phyloP scores from a whole-genome alignment of 2,888 invertebrate genomes.

The Hoplodrina blanda region DNA sequence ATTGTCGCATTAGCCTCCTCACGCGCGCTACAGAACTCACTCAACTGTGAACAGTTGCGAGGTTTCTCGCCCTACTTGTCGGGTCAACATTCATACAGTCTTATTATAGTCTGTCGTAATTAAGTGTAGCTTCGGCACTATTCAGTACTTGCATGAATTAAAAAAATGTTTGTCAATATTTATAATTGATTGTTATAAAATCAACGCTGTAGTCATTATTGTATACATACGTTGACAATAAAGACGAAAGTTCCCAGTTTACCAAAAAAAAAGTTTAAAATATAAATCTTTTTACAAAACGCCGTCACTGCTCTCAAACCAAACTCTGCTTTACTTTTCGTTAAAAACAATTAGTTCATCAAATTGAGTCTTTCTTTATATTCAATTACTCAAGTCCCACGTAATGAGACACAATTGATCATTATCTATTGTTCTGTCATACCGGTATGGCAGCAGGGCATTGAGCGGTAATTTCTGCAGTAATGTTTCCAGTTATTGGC shows the following conservation, averaged over 20 bases:
- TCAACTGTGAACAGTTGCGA: not conserved
- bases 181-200: no score
- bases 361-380: constrained; percentile 6
- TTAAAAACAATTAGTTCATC: constrained; percentile 16
- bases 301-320: not conserved
- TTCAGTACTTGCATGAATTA: not conserved
- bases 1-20: not conserved
- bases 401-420: no score
- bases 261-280: no score
- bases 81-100: constrained; percentile 9
- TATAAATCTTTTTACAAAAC: no score
- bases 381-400: no score
- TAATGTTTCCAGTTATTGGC: not conserved
- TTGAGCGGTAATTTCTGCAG: no score
- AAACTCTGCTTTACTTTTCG: constrained; percentile 2
- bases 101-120: constrained; percentile 1
- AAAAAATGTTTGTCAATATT: not conserved
- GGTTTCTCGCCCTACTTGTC: constrained; percentile 33
- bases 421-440: no score
- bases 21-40: not conserved
- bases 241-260: no score
- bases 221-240: no score
- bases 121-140: no score
- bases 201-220: no score
- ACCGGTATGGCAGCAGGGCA: no score